Evolutionary conservation across 2,888 invertebrate genomes (phyloP).

Genomic region (Bruchidius siliquastri): DNA sequence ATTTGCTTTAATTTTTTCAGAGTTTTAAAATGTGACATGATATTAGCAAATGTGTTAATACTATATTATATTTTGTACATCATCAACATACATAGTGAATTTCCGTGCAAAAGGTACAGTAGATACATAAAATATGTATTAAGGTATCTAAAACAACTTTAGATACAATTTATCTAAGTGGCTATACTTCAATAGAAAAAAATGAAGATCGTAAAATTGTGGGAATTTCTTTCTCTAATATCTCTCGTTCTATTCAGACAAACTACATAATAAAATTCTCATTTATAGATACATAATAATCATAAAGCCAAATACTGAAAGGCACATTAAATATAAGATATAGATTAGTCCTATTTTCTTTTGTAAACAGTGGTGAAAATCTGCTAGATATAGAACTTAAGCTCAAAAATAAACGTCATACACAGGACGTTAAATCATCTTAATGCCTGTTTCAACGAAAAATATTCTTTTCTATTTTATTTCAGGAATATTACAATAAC

Average conservation of each 20-base stretch:
- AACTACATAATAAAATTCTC: neutral
- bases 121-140: neutral
- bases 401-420: too few species aligned
- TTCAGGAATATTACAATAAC: too few species aligned
- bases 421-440: too few species aligned
- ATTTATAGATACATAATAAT: neutral
- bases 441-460: too few species aligned
- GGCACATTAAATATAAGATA: neutral
- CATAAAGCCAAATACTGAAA: neutral
- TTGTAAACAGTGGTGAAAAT: neutral
- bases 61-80: neutral
- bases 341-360: neutral
- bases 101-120: neutral
- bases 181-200: neutral
- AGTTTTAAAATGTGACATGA: neutral
- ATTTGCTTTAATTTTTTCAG: neutral
- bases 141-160: neutral
- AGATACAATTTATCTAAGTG: neutral
- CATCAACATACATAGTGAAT: neutral
- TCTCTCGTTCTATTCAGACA: neutral
- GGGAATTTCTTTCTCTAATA: neutral
- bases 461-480: too few species aligned
- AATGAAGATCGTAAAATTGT: neutral
- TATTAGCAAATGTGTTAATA: neutral
- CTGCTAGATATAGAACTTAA: neutral